These are phyloP conservation scores for Melinaea menophilus DNA, from an alignment of 2,888 invertebrate genomes.

Conservation along the genomic window DNA sequence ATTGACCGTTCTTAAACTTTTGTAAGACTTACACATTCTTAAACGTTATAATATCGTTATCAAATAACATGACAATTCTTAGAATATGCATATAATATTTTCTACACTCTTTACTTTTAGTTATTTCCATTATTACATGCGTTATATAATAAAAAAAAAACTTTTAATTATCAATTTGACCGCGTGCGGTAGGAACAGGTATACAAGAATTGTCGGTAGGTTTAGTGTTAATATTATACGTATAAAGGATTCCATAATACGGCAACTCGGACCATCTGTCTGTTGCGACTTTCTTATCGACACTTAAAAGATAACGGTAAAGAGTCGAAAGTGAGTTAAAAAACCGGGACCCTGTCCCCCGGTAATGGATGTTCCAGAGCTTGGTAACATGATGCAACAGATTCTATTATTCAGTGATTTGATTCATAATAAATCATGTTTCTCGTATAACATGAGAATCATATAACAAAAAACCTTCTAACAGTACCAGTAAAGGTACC, in stretches of 20 bases:
- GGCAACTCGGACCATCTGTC: slow-evolving; percentile 49
- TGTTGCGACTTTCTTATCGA: slow-evolving; percentile 59
- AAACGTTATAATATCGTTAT: too few species aligned
- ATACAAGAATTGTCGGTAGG: neutral
- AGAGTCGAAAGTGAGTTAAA: slow-evolving; percentile 66
- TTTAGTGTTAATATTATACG: neutral
- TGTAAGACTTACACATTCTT: too few species aligned
- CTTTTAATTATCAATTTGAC: too few species aligned
- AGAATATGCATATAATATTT: too few species aligned
- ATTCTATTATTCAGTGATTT: neutral
- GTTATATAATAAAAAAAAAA: too few species aligned
- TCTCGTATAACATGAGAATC: too few species aligned
- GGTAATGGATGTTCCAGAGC: slow-evolving; percentile 38
- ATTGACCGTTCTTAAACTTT: too few species aligned
- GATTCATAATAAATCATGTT: neutral
- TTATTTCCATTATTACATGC: too few species aligned
- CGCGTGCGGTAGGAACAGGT: too few species aligned
- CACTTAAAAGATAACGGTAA: slow-evolving; percentile 70
- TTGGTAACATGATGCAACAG: neutral
- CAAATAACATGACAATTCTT: too few species aligned
- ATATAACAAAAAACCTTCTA: neutral
- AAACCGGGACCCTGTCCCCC: slow-evolving; percentile 46
- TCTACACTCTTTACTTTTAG: too few species aligned
- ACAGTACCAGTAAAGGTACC: slow-evolving; percentile 21
- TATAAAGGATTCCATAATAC: slow-evolving; percentile 23